Evolutionary conservation across 2,888 invertebrate genomes (phyloP).

Genomic region (Stenichneumon culpator): DNA sequence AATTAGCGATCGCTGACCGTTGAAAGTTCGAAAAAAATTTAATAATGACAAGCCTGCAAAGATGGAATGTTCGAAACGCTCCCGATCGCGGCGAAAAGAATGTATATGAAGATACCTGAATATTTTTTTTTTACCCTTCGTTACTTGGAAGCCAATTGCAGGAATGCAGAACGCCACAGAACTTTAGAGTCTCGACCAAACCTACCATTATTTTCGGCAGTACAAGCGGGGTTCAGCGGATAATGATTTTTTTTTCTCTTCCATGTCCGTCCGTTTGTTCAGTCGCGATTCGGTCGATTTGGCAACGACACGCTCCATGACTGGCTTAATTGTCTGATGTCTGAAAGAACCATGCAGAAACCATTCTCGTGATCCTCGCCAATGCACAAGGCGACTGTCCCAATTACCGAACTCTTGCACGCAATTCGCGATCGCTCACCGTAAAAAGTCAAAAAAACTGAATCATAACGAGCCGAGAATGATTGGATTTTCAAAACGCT

Average conservation of each 20-base stretch:
- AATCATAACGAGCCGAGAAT: no score
- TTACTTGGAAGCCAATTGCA: not conserved
- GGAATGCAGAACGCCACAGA: not conserved
- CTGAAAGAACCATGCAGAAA: not conserved
- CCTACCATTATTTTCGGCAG: not conserved
- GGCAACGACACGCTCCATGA: no score
- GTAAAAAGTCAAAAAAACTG: not conserved
- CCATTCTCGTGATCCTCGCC: slow-evolving; percentile 34
- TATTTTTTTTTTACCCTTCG: not conserved
- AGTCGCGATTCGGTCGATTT: not conserved
- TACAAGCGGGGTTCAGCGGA: not conserved
- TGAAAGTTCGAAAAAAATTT: not conserved
- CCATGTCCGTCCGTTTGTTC: not conserved
- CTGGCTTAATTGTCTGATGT: no score
- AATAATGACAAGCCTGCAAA: not conserved
- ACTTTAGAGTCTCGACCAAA: not conserved
- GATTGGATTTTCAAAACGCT: no score
- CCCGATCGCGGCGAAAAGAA: not conserved
- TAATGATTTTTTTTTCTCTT: not conserved
- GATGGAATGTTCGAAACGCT: not conserved
- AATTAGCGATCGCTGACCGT: slow-evolving; percentile 6
- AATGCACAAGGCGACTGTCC: slow-evolving; percentile 10
- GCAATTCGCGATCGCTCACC: slow-evolving; percentile 15
- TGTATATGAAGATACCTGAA: not conserved
- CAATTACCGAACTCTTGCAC: slow-evolving; percentile 9